Conservation (phyloP, 2,888 invertebrate species). For the Andrena bicolor region DNA sequence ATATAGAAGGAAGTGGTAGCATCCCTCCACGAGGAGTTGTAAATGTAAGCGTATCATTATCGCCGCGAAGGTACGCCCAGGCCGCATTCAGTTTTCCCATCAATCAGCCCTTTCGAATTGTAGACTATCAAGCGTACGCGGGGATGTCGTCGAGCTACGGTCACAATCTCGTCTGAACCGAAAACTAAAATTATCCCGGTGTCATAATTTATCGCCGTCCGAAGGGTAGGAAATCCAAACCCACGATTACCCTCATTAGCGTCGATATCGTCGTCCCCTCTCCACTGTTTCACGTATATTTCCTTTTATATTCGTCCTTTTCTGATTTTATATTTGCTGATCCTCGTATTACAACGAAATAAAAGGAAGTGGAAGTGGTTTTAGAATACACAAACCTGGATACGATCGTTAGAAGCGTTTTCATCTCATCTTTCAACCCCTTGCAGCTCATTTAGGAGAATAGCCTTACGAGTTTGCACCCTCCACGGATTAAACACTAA, state of each 20-base stretch:
- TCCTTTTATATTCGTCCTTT: background rate
- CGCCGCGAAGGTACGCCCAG: constrained; percentile 70
- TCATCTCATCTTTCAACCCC: too few species aligned
- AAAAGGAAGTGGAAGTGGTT: too few species aligned
- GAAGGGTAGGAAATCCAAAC: background rate
- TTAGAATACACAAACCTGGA: too few species aligned
- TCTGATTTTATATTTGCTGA: background rate
- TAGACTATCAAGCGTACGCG: constrained; percentile 27
- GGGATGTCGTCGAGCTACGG: constrained; percentile 37
- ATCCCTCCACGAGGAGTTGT: constrained; percentile 55
- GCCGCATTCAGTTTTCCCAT: constrained; percentile 68
- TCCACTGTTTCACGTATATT: constrained; percentile 2
- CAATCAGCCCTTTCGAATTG: constrained; percentile 66
- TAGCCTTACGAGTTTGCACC: too few species aligned
- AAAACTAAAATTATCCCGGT: constrained; percentile 50
- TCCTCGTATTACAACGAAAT: too few species aligned
- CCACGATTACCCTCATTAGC: constrained; percentile 25
- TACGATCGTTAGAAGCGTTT: too few species aligned
- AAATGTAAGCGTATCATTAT: constrained; percentile 73
- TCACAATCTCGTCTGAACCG: constrained; percentile 13
- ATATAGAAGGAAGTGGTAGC: constrained; percentile 60
- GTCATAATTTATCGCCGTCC: constrained; percentile 20
- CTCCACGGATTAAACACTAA: background rate
- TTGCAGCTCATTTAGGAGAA: too few species aligned
- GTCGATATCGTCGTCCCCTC: background rate